Evolutionary conservation across 2,888 invertebrate genomes (phyloP).

Genomic region (Eudemis profundana): DNA sequence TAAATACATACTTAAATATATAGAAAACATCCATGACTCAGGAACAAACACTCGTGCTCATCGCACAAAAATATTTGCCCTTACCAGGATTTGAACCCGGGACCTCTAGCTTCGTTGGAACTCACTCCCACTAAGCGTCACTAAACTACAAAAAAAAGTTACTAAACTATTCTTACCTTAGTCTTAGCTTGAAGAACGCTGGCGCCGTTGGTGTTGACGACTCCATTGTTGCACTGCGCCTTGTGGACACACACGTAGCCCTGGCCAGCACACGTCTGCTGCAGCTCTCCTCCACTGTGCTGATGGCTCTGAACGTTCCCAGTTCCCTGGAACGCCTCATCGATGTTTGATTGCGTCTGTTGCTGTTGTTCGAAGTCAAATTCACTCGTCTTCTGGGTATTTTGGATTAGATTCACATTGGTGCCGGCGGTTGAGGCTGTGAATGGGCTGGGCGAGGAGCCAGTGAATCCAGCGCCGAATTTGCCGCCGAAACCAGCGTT

Average conservation of each 20-base stretch:
- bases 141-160: neutral
- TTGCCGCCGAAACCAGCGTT: constrained; percentile 53
- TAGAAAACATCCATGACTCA: no score
- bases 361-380: constrained; percentile 70
- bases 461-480: constrained; percentile 65
- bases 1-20: no score
- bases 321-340: constrained; percentile 69
- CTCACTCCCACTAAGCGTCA: no score
- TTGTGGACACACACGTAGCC: constrained; percentile 87
- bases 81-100: no score
- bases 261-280: constrained; percentile 84
- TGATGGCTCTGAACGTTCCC: constrained; percentile 67
- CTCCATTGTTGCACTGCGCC: constrained; percentile 86
- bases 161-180: constrained; percentile 79
- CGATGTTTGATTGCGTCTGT: constrained; percentile 70
- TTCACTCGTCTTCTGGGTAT: constrained; percentile 63
- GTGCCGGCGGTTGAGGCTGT: constrained; percentile 62
- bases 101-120: no score
- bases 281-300: constrained; percentile 68
- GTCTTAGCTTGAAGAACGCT: constrained; percentile 79
- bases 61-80: no score
- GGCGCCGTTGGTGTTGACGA: constrained; percentile 80
- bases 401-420: constrained; percentile 72
- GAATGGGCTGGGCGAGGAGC: constrained; percentile 75
- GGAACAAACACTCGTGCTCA: no score